A percentile compares a stretch with the other conserved stretches of the same genome.
Evolutionary conservation across 1,140 invertebrate species (phyloP).

Genomic region (Aphaenogaster floridana): DNA sequence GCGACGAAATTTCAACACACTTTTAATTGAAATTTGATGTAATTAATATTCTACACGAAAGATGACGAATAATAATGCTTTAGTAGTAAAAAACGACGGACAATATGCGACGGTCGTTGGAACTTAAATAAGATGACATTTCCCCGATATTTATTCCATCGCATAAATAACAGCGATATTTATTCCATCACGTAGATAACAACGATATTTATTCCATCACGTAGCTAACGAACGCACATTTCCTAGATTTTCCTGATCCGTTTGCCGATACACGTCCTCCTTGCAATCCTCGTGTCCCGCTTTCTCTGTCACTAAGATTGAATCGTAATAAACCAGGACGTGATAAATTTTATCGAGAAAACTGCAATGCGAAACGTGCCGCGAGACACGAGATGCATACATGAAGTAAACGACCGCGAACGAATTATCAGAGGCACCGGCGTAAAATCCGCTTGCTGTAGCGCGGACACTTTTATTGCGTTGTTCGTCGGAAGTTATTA

Average conservation of each 20-base stretch:
- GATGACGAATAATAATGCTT: conserved; percentile 10
- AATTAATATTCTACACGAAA: not conserved
- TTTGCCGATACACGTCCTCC: conserved; percentile 36
- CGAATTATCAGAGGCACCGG: conserved; percentile 22
- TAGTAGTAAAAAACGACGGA: not conserved
- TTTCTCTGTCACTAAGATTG: conserved; percentile 15
- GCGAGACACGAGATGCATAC: not conserved
- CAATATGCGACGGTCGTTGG: too few species aligned
- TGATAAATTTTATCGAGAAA: conserved; percentile 35
- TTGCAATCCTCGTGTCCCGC: conserved; percentile 13
- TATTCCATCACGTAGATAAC: conserved; percentile 11
- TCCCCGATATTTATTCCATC: conserved; percentile 19
- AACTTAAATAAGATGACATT: conserved; percentile 23
- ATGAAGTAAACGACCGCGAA: conserved; percentile 19
- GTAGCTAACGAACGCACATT: conserved; percentile 35
- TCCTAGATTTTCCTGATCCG: conserved; percentile 24
- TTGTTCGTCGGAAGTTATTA: conserved; percentile 32
- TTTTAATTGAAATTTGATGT: not conserved
- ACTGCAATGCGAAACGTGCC: conserved; percentile 27
- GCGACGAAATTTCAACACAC: not conserved
- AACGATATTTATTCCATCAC: conserved; percentile 26
- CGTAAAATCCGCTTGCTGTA: conserved; percentile 27
- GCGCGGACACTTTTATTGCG: conserved; percentile 16
- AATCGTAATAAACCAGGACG: conserved; percentile 44
- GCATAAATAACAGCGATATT: conserved; percentile 31